A percentile compares a stretch with the other conserved stretches of the same genome.
These are phyloP conservation scores for Leucopternis melanops DNA, from an alignment of 2,113 vertebrate species.

Conservation along the genomic window DNA sequence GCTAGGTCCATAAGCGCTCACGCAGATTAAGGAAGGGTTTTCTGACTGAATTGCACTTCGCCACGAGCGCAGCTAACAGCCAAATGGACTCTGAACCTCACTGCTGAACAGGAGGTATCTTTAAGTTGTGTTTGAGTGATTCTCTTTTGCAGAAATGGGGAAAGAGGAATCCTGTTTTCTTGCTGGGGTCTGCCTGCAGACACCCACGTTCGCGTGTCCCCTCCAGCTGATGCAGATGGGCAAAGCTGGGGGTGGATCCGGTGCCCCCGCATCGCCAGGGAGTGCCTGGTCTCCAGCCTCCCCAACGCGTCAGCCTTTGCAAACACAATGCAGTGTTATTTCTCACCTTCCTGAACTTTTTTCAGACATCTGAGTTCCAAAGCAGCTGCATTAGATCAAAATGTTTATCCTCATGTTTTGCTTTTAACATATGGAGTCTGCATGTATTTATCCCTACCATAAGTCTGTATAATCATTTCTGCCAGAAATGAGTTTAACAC, in stretches of 20 bases:
- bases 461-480: neutral
- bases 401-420: neutral
- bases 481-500: neutral
- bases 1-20: neutral
- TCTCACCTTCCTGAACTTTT: neutral
- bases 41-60: neutral
- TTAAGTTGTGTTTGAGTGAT: neutral
- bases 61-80: neutral
- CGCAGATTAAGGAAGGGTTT: neutral
- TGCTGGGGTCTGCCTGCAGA: neutral
- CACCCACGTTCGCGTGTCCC: neutral
- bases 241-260: neutral
- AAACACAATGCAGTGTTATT: neutral
- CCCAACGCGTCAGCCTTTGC: neutral
- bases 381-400: neutral
- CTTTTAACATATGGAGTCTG: neutral
- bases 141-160: neutral
- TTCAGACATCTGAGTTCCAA: neutral
- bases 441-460: neutral
- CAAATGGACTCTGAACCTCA: neutral
- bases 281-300: fast-evolving
- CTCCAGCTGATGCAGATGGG: neutral
- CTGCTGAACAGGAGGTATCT: neutral
- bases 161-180: neutral
- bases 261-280: neutral